Percentiles rank a stretch among this genome's conserved stretches.
phyloP scores from a whole-genome alignment of 2,797 vertebrate species.

The Gadopsis bispinosus region DNA sequence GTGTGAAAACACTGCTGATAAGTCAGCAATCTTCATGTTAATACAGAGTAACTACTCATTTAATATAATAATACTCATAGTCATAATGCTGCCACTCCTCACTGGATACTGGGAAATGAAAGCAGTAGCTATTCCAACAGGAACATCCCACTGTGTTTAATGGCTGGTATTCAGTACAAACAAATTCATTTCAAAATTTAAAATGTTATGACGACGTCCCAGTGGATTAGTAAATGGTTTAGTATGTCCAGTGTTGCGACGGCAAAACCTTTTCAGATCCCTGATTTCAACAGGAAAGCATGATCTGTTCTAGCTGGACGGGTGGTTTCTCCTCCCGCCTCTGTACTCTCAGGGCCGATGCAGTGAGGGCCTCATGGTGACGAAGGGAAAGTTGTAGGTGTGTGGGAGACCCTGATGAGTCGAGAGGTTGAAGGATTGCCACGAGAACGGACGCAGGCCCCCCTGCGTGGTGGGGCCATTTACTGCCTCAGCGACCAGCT shows the following conservation, averaged over 20 bases:
- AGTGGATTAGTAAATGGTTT: conserved; percentile 10
- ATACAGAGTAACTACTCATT: neutral
- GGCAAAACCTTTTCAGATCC: neutral
- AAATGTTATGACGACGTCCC: neutral
- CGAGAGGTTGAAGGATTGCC: conserved; percentile 88
- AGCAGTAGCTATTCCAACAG: neutral
- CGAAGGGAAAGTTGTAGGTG: conserved; percentile 87
- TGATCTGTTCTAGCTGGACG: neutral
- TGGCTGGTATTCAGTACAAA: neutral
- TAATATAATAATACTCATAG: no score
- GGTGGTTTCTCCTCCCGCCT: neutral
- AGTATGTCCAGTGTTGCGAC: neutral
- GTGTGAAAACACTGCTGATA: conserved; percentile 8
- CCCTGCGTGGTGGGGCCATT: conserved; percentile 89
- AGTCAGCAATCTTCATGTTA: neutral
- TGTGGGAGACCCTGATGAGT: conserved; percentile 88
- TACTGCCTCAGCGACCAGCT: conserved; percentile 85
- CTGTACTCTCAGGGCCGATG: conserved; percentile 53
- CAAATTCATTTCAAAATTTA: neutral
- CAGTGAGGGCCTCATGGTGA: conserved; percentile 86
- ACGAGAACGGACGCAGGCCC: conserved; percentile 87
- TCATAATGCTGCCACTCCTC: neutral
- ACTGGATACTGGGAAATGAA: neutral
- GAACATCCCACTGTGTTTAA: neutral
- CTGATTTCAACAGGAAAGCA: neutral